A percentile compares a stretch with the other conserved stretches of the same genome.
Evolutionary conservation across 2,888 invertebrate genomes (phyloP).

Genomic region (Napeogenes inachia): DNA sequence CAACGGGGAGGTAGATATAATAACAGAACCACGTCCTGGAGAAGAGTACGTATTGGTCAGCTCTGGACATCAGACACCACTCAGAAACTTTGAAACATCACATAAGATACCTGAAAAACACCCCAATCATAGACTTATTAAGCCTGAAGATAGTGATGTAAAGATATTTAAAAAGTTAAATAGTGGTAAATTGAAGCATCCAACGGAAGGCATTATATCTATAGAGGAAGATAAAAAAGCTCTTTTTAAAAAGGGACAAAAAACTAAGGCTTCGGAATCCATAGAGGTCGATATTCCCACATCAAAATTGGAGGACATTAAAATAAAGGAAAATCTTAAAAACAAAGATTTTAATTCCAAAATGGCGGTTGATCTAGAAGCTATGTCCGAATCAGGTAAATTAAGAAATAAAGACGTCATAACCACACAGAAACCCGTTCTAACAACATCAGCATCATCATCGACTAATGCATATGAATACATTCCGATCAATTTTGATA

Average conservation of each 20-base stretch:
- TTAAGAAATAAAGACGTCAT: constrained; percentile 57
- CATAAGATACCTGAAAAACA: constrained; percentile 82
- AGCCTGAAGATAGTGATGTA: constrained; percentile 64
- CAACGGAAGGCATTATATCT: constrained; percentile 65
- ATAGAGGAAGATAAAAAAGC: constrained; percentile 71
- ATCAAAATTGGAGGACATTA: constrained; percentile 70
- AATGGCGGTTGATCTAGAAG: constrained; percentile 65
- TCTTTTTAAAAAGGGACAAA: constrained; percentile 55
- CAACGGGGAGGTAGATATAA: constrained; percentile 76
- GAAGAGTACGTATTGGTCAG: constrained; percentile 82
- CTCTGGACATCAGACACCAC: constrained; percentile 68
- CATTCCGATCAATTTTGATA: constrained; percentile 70
- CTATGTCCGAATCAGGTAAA: constrained; percentile 71
- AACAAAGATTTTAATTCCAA: constrained; percentile 64
- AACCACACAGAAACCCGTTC: constrained; percentile 75
- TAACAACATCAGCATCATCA: constrained; percentile 72
- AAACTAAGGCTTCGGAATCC: constrained; percentile 59
- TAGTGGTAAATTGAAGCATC: constrained; percentile 59
- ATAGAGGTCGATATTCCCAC: constrained; percentile 71
- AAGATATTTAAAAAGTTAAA: constrained; percentile 63
- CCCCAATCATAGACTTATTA: constrained; percentile 57
- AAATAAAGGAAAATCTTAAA: constrained; percentile 72
- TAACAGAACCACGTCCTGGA: constrained; percentile 80
- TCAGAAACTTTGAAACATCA: constrained; percentile 81
- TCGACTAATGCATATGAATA: constrained; percentile 62